phyloP scores from a whole-genome alignment of 23 tunicate species.

The Aplidium turbinatum region DNA sequence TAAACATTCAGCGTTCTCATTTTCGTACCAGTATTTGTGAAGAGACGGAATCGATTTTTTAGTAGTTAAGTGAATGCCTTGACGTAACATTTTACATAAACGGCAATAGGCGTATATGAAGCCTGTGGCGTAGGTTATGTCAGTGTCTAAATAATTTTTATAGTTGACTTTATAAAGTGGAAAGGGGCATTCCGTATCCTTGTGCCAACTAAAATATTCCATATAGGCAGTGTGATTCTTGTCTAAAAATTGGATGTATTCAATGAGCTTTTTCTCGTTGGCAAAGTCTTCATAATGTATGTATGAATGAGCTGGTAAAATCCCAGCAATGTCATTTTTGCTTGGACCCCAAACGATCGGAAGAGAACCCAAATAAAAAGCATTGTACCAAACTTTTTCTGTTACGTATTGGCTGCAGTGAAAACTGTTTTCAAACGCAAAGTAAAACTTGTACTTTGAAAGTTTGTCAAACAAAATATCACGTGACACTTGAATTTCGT shows the following conservation, averaged over 20 bases:
- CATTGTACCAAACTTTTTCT: conserved; percentile 42
- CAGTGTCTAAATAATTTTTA: too few relatives aligned
- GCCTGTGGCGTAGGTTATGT: too few relatives aligned
- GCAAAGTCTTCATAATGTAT: conserved; percentile 26
- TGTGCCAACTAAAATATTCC: conserved; percentile 31
- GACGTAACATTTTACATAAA: too few relatives aligned
- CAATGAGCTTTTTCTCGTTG: not conserved
- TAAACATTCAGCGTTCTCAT: too few relatives aligned
- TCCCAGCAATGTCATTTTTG: conserved; percentile 3
- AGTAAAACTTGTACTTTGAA: conserved; percentile 48
- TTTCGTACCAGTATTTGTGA: too few relatives aligned
- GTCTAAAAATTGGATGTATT: conserved; percentile 11
- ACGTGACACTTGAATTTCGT: not conserved
- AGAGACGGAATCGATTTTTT: too few relatives aligned
- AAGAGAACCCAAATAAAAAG: conserved; percentile 6
- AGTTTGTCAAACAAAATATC: not conserved
- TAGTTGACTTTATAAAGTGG: too few relatives aligned
- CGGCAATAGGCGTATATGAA: too few relatives aligned
- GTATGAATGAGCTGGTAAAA: conserved; percentile 34
- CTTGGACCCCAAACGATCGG: conserved; percentile 39
- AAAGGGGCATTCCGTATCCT: not conserved
- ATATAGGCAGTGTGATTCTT: conserved; percentile 24
- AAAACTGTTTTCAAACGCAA: conserved; percentile 51
- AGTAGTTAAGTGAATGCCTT: too few relatives aligned
- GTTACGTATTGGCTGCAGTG: conserved; percentile 33